Evolutionary conservation across 2,888 invertebrate genomes (phyloP).

Genomic region (Apamea epomidion): DNA sequence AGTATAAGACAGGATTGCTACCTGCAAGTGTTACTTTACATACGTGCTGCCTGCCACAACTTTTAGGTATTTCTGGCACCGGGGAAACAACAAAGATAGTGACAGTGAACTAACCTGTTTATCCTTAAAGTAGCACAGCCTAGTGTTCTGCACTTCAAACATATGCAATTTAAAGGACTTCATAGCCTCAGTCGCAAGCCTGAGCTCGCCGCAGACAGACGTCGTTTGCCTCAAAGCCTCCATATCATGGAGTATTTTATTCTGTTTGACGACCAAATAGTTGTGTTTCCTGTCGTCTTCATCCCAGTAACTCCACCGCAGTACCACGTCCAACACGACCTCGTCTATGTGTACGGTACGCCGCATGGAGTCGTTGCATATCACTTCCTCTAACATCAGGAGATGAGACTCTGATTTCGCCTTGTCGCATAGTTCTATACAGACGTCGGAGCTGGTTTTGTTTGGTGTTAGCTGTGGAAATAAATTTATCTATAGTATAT

Average conservation of each 20-base stretch:
- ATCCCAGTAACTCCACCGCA: slow-evolving; percentile 97
- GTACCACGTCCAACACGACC: slow-evolving; percentile 92
- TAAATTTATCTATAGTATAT: not conserved
- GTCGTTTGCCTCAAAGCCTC: slow-evolving; percentile 90
- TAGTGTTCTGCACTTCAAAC: slow-evolving; percentile 95
- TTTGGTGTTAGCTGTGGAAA: slow-evolving; percentile 92
- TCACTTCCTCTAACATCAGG: slow-evolving; percentile 94
- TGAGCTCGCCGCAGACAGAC: slow-evolving; percentile 94
- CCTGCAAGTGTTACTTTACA: not conserved
- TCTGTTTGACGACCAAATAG: slow-evolving; percentile 92
- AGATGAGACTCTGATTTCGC: slow-evolving; percentile 92
- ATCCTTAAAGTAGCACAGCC: slow-evolving; percentile 94
- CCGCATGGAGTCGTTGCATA: slow-evolving; percentile 93
- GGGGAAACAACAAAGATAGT: not conserved
- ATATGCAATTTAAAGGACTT: slow-evolving; percentile 94
- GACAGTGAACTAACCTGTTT: slow-evolving; percentile 88
- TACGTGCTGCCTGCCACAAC: no score
- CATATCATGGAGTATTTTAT: slow-evolving; percentile 86
- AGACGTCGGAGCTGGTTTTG: slow-evolving; percentile 94
- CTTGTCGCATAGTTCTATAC: slow-evolving; percentile 92
- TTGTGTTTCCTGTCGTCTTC: slow-evolving; percentile 96
- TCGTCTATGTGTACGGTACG: slow-evolving; percentile 95
- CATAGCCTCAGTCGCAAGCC: slow-evolving; percentile 93
- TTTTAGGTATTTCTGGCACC: not conserved
- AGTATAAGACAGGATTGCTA: not conserved